Conservation (phyloP, 2,797 vertebrate genomes). For the Sebastes nivosus region DNA sequence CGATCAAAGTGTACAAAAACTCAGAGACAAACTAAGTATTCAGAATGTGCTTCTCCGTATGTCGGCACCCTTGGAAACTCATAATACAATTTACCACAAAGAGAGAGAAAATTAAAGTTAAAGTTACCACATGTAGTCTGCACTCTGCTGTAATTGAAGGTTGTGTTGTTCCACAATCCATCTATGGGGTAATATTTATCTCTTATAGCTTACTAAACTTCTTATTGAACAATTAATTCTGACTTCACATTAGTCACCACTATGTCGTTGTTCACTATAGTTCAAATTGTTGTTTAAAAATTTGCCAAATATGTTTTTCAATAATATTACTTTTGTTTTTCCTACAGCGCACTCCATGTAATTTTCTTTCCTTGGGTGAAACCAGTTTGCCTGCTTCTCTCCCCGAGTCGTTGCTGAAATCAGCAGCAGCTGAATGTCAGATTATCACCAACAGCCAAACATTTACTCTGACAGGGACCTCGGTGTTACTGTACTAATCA, state of each 20-base stretch:
- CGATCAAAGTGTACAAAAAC: not conserved
- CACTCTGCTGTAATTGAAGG: not conserved
- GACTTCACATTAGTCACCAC: not conserved
- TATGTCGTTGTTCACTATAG: not conserved
- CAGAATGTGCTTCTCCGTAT: not conserved
- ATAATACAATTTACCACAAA: not conserved
- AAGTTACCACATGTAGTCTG: not conserved
- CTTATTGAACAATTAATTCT: not conserved
- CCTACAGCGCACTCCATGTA: too few relatives aligned
- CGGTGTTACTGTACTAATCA: not conserved
- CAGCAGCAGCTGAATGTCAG: constrained; percentile 4
- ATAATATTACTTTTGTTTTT: not conserved
- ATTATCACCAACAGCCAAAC: constrained; percentile 20
- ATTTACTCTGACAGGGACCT: constrained; percentile 10
- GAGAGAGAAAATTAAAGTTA: not conserved
- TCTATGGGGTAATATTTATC: not conserved
- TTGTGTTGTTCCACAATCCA: not conserved
- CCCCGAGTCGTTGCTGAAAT: not conserved
- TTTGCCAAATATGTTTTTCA: too few relatives aligned
- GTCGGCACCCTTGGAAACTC: not conserved
- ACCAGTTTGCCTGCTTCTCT: not conserved
- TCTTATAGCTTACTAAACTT: not conserved
- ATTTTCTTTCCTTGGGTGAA: not conserved
- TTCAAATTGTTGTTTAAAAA: too few relatives aligned
- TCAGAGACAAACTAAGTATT: not conserved